Conservation (phyloP, 1,140 invertebrate genomes). For the Drosophila saltans region DNA sequence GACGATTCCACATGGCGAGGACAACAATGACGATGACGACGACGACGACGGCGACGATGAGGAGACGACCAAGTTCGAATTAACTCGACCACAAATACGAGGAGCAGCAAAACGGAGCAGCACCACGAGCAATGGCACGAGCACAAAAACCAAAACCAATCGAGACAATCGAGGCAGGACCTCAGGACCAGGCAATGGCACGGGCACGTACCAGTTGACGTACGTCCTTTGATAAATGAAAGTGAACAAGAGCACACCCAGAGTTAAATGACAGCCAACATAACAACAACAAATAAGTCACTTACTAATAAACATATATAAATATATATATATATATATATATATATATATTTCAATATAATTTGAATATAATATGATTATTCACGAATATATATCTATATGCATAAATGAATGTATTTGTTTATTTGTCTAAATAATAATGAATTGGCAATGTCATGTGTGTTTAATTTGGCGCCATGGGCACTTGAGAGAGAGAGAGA, state of each 20-base stretch:
- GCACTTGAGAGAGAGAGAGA: slow-evolving; percentile 28
- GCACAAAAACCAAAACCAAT: slow-evolving; percentile 6
- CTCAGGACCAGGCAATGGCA: slow-evolving; percentile 4
- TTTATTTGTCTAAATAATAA: slow-evolving; percentile 51
- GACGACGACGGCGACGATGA: slow-evolving; percentile 19
- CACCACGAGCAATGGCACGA: background rate
- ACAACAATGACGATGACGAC: slow-evolving; percentile 21
- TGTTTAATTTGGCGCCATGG: slow-evolving; percentile 48
- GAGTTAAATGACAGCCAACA: background rate
- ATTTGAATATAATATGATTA: background rate
- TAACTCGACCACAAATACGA: slow-evolving; percentile 73
- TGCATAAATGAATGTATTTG: slow-evolving; percentile 20
- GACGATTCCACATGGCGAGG: slow-evolving; percentile 28
- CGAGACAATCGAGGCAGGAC: slow-evolving; percentile 12
- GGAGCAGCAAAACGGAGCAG: slow-evolving; percentile 29
- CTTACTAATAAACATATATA: too few relatives aligned
- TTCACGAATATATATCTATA: background rate
- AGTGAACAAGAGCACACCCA: slow-evolving; percentile 14
- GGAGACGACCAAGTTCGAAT: slow-evolving; percentile 62
- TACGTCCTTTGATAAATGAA: slow-evolving; percentile 10
- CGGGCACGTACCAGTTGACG: slow-evolving; percentile 11
- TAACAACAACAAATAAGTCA: background rate
- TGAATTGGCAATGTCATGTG: slow-evolving; percentile 66
- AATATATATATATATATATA: too few relatives aligned
- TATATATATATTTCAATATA: too few relatives aligned